Evolutionary conservation across 2,888 invertebrate species (phyloP).

Genomic region (Heliothis peltigera): DNA sequence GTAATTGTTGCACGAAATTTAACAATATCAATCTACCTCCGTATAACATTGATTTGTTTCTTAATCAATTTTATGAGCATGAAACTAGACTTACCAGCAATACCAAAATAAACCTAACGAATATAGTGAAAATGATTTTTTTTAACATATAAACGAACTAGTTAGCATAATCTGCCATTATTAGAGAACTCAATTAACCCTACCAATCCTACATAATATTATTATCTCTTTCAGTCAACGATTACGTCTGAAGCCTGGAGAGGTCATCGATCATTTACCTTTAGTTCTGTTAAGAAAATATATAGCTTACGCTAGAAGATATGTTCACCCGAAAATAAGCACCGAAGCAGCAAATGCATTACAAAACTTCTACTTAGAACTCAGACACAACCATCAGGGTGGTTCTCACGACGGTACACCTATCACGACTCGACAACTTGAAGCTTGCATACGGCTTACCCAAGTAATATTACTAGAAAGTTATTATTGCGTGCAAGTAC

Average conservation of each 20-base stretch:
- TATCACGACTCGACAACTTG: conserved; percentile 95
- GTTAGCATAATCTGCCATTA: no score
- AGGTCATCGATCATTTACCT: conserved; percentile 93
- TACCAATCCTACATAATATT: no score
- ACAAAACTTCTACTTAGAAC: conserved; percentile 94
- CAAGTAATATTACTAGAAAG: conserved; percentile 83
- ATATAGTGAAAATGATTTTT: no score
- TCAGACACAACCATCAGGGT: conserved; percentile 92
- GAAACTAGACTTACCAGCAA: neutral
- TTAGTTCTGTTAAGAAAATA: conserved; percentile 95
- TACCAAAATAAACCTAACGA: no score
- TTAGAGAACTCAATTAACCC: no score
- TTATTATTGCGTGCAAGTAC: neutral
- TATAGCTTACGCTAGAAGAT: conserved; percentile 96
- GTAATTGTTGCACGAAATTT: conserved; percentile 59
- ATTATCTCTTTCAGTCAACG: conserved; percentile 86
- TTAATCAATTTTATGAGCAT: conserved; percentile 32
- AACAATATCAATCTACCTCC: neutral
- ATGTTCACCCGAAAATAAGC: conserved; percentile 94
- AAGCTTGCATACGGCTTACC: conserved; percentile 96
- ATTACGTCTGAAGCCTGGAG: conserved; percentile 90
- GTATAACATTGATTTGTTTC: conserved; percentile 11
- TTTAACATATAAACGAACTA: no score
- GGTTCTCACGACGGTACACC: conserved; percentile 92
- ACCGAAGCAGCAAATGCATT: conserved; percentile 92